Base-by-base conservation (phyloP, 2,797 vertebrate genomes). In the Sebastes reedi region DNA sequence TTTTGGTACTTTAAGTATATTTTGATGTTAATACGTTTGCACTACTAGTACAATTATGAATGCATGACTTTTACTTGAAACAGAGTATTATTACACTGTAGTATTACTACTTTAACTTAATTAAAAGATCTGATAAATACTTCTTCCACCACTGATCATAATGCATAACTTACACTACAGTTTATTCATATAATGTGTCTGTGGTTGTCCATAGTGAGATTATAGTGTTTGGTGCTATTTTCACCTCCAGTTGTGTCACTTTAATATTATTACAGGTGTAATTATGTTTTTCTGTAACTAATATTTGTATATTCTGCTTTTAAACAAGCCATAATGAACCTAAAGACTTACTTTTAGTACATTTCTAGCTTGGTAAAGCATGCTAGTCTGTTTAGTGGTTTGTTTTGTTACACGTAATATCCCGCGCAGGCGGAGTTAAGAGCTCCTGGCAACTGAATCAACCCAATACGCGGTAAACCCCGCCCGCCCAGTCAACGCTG, bases 381-480 rank as follows among this genome's bases (percentile, higher is more conserved):
- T 3, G 24, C 22, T 14, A 36, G 24, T 9, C 3, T 5, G 4
- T 4, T 0, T 4, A 8, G 9, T 14, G 16, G 67, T 16, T 86
- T 56, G 70, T 83, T 93, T 92, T 75, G 0, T 0, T 1, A 0
- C 0, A 2, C 2, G 0, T 0, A 0, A 1, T 0, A 4, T 0
- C 20, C 72, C 32, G 59, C 1, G 3, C 1, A 29, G 8, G 1
- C 67, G 61, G 67, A 3, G 46, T 64, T 85, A 6, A 10, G 4
- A 0, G 16, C 1, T 20, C 18, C 0, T n/a, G 0, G 0, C 7
- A 0, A 0, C 3, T 3, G 0, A 66, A 3, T 27, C 1, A 2
- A 59, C 2, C 0, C 0, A 4, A 8, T 0, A 8, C 18, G 2
- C 3, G 0, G 5, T 3, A 60, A 81, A 27, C 88, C 14, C 92